These are phyloP conservation scores for Gasterosteus nipponicus DNA, from an alignment of 2,113 vertebrate genomes.

Conservation along the genomic window DNA sequence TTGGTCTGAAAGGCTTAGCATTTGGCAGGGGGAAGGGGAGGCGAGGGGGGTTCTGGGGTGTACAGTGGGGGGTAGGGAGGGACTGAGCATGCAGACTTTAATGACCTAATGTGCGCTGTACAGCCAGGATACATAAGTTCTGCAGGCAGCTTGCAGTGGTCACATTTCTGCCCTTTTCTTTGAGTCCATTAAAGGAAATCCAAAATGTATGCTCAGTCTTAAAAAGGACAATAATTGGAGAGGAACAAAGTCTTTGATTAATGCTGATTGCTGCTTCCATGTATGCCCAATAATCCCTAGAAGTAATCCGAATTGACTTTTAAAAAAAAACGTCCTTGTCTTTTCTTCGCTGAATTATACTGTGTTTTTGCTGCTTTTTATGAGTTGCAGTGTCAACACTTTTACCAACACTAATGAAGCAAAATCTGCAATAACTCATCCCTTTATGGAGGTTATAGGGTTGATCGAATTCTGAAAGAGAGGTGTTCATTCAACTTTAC, in stretches of 20 bases:
- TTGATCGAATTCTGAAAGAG: neutral
- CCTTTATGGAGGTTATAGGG: neutral
- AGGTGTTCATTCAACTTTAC: neutral
- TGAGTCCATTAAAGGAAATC: constrained; percentile 43
- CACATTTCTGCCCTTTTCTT: constrained; percentile 54
- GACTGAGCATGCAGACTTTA: constrained; percentile 59
- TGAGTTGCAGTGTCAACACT: constrained; percentile 42
- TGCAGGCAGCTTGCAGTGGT: constrained; percentile 40
- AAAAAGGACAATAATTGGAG: constrained; percentile 67
- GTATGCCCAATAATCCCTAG: constrained; percentile 68
- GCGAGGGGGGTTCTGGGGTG: constrained; percentile 53
- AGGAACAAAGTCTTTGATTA: constrained; percentile 64
- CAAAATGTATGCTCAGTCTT: constrained; percentile 56
- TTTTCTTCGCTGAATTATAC: constrained; percentile 45
- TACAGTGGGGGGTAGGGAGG: constrained; percentile 65
- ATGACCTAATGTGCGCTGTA: constrained; percentile 62
- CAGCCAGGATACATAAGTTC: constrained; percentile 46
- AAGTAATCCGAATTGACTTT: constrained; percentile 48
- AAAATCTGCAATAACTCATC: neutral
- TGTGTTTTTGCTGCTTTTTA: constrained; percentile 33
- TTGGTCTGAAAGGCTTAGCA: constrained; percentile 67
- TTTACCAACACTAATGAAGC: constrained; percentile 25
- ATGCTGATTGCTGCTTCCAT: constrained; percentile 67
- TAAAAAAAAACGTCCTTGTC: constrained; percentile 17
- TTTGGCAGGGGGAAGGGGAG: constrained; percentile 55